A percentile compares a stretch with the other conserved stretches of the same genome.
Conservation (phyloP, 2,797 vertebrate genomes). For the Austrolebias charrua region DNA sequence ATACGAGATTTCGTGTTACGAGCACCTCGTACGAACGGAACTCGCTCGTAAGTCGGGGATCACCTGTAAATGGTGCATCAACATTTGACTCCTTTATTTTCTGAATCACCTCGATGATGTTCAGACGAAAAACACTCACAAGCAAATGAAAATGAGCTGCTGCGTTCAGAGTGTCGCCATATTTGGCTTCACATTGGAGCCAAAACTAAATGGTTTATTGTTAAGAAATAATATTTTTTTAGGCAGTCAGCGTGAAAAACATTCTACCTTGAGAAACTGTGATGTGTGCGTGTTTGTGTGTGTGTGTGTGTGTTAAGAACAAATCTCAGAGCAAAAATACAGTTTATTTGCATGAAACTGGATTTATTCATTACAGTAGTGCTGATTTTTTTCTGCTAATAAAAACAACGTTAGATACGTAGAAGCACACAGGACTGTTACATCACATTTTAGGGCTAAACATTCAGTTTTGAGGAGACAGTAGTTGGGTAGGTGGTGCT, state of each 20-base stretch:
- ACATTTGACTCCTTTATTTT: constrained; percentile 26
- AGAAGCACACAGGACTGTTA: background rate
- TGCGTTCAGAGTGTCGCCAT: too few species aligned
- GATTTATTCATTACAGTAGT: too few species aligned
- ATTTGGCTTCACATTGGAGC: constrained; percentile 1
- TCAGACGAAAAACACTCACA: constrained; percentile 6
- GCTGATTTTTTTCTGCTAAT: too few species aligned
- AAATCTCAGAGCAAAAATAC: too few species aligned
- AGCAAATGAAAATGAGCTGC: too few species aligned
- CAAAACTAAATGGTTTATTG: background rate
- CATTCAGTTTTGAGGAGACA: too few species aligned
- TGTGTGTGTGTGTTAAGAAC: constrained; percentile 5
- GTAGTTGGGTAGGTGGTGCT: too few species aligned
- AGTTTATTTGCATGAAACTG: too few species aligned
- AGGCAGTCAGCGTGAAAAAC: constrained; percentile 37
- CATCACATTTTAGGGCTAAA: too few species aligned
- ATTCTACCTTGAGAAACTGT: constrained; percentile 36
- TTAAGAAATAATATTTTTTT: constrained; percentile 25
- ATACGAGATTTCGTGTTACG: too few species aligned
- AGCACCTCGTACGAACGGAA: too few species aligned
- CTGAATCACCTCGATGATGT: constrained; percentile 11
- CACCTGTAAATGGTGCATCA: background rate
- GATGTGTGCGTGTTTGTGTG: constrained; percentile 5
- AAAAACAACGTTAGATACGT: background rate
- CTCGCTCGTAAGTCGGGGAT: too few species aligned